Conservation (phyloP, 2,113 vertebrate genomes). For the Sylvilagus bachmani region DNA sequence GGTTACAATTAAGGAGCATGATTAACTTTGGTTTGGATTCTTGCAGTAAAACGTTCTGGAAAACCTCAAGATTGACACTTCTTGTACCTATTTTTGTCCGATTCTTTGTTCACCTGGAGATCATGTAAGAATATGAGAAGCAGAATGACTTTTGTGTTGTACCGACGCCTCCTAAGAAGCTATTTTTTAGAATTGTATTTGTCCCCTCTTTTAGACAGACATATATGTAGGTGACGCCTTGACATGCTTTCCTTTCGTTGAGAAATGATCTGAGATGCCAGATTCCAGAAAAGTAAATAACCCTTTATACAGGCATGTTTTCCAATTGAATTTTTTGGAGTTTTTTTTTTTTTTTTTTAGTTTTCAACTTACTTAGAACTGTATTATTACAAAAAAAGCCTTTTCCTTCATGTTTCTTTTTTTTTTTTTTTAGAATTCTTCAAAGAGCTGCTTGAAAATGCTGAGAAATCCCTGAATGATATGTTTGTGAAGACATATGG, state of each 20-base stretch:
- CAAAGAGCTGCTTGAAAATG: conserved; percentile 95
- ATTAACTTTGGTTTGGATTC: conserved; percentile 18
- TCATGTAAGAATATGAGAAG: neutral
- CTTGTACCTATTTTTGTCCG: neutral
- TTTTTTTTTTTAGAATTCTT: conserved; percentile 93
- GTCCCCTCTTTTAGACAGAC: neutral
- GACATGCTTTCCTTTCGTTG: conserved; percentile 30
- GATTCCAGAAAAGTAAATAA: neutral
- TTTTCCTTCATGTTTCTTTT: neutral
- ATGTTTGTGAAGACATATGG: conserved; percentile 98
- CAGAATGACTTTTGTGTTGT: neutral
- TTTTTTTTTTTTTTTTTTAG: neutral
- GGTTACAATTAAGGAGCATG: neutral
- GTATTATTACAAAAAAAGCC: neutral
- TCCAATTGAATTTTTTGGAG: neutral
- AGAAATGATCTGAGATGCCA: conserved; percentile 11
- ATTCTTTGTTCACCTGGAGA: neutral
- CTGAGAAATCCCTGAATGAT: conserved; percentile 94
- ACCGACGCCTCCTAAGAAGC: neutral
- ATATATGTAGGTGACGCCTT: neutral
- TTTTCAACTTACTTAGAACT: neutral
- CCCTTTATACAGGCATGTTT: neutral
- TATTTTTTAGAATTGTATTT: neutral
- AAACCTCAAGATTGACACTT: neutral
- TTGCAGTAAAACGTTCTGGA: neutral